Conservation (phyloP, 2,797 vertebrate genomes). For the Synanceia verrucosa region DNA sequence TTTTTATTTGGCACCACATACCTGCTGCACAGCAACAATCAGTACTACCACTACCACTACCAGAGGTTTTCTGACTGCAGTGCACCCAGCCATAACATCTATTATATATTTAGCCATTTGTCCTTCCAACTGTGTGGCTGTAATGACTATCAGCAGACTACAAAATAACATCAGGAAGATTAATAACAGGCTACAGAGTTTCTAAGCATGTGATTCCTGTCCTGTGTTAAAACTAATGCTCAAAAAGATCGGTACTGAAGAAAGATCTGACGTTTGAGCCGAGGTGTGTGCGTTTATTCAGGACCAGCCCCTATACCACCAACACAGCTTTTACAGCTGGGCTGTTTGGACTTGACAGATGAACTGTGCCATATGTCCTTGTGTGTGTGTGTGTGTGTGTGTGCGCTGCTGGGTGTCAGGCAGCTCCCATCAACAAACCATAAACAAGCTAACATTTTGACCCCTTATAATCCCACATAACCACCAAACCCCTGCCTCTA, state of each 20-base stretch:
- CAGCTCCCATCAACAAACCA: constrained; percentile 65
- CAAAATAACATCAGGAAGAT: not conserved
- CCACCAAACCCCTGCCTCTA: not conserved
- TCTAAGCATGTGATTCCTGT: constrained; percentile 6
- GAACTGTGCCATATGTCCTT: constrained; percentile 65
- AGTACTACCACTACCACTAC: too few relatives aligned
- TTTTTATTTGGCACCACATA: not conserved
- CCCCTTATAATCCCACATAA: constrained; percentile 34
- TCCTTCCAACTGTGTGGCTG: not conserved
- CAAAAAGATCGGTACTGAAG: not conserved
- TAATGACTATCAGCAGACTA: not conserved
- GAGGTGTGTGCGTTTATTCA: constrained; percentile 67
- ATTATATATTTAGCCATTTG: not conserved
- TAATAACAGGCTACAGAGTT: not conserved
- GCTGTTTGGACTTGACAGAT: constrained; percentile 65
- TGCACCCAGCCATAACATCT: constrained; percentile 8
- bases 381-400: constrained; percentile 3
- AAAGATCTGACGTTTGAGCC: constrained; percentile 27
- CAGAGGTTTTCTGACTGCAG: not conserved
- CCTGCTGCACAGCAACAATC: not conserved
- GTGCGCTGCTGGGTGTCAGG: constrained; percentile 39
- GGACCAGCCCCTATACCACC: constrained; percentile 58
- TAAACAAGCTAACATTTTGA: constrained; percentile 61
- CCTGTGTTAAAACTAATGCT: not conserved
- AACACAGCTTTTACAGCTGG: constrained; percentile 70